Evolutionary conservation across 2,113 vertebrate species (phyloP), one percentile per base, ranked within the genome.

Genomic region (Cynocephalus volans): DNA sequence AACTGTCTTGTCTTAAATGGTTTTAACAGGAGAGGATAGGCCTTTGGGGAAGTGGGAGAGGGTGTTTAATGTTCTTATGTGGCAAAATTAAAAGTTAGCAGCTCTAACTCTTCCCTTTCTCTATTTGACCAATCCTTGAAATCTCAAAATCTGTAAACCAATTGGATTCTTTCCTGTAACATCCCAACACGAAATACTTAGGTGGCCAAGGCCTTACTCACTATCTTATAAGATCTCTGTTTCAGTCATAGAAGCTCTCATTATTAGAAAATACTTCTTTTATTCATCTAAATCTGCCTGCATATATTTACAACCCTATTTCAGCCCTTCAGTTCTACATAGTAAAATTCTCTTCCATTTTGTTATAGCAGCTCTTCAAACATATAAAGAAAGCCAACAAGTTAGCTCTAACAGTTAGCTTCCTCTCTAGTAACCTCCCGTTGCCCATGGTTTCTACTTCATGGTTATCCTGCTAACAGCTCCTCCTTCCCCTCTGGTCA

Each of bases 131-230:
- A 65, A 62, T 8, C 13, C n/a, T 75, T 56, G 65, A 72, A 80
- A 88, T 82, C 3, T 81, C 91, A 88, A 85, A 93, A 81, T 62
- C 65, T 33, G 13, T 33, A 88, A 82, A 69, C 23, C 56, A 92
- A 3, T 15, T 14, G 31, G 48, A 84, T 8, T n/a, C 24, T 91
- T 69, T 48, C 70, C 50, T 82, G 17, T 62, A 54, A 85, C 64
- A 48, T 17, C 48, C 26, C 36, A 96, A 28, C 45, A 83, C 56
- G 84, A 86, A 97, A 52, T 41, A 21, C 54, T 26, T 48, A 41
- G 13, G 13, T 87, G 19, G 23, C 45, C 73, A 72, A 88, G 23
- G 48, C 28, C n/a, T 95, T 93, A 14, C 52, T 81, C 18, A 19
- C 52, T 60, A 62, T 41, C 87, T 93, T 33, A 67, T 33, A 76